These are phyloP conservation scores for Bos indicus DNA, from an alignment of 2,113 vertebrate genomes.

Conservation along the genomic window DNA sequence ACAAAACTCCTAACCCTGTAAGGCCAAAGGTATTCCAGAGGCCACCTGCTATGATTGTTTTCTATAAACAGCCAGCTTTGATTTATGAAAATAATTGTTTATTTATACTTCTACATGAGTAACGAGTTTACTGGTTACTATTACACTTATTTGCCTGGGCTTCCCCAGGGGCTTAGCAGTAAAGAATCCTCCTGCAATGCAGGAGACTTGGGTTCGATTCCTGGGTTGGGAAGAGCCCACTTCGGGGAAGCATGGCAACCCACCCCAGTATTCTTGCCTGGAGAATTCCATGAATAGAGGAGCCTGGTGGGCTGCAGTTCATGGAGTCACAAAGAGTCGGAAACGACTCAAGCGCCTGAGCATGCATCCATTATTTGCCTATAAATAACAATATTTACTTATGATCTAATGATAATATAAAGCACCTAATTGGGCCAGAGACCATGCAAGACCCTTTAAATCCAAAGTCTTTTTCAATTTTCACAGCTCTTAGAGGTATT, in stretches of 20 bases:
- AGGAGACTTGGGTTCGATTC: not conserved
- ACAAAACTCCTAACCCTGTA: constrained; percentile 20
- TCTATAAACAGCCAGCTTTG: not conserved
- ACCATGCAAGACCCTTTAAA: not conserved
- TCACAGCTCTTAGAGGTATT: not conserved
- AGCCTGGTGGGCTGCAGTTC: not conserved
- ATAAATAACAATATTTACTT: not conserved
- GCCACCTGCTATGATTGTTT: not conserved
- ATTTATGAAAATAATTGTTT: not conserved
- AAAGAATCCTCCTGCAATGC: not conserved
- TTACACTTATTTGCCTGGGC: not conserved
- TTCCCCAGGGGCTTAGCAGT: not conserved
- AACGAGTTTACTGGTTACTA: not conserved
- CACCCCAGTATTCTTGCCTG: not conserved
- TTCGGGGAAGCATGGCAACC: not conserved
- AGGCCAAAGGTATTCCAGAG: constrained; percentile 31
- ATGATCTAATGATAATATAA: not conserved
- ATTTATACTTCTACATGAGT: not conserved
- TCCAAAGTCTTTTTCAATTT: not conserved
- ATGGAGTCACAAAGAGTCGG: not conserved
- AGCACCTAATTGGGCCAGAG: not conserved
- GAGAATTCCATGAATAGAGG: not conserved
- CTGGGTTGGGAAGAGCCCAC: not conserved
- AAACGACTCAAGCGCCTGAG: not conserved
- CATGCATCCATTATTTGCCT: not conserved